Base-by-base conservation (phyloP, 2,113 vertebrate species). In the Meleagris gallopavo region DNA sequence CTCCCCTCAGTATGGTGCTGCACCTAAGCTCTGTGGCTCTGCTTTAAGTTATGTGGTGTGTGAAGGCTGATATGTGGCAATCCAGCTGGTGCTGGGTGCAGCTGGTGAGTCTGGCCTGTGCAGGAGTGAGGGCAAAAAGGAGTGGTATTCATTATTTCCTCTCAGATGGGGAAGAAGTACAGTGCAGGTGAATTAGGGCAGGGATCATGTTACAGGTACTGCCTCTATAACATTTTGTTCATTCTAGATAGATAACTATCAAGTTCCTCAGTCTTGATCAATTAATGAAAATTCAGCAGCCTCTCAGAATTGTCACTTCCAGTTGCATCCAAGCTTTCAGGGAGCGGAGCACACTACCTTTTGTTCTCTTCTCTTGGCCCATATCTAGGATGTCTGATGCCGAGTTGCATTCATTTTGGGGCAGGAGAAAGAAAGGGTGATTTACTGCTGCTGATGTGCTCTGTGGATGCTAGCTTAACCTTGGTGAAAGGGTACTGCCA, bases 131-230 rank as follows among this genome's bases (percentile, higher is more conserved):
- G 4, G 3, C 32, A 13, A 8, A 74, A 74, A 66, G 45, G 8
- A 41, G 22, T 45, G n/a, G 17, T 54, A 27, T 19, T 38, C 5
- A 1, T 70, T 75, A 32, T 41, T 79, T 38, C 38, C 9, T 32
- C 15, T 86, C 43, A 14, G 3, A 16, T n/a, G 4, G 15, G 11
- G 71, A 88, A 55, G 36, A 66, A 66, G 64, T 50, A 55, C 1
- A 8, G 14, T 5, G 82, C 0, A 0, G 13, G 18, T 67, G 52
- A 64, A 74, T 52, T 41, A 90, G 9, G 18, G 13, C 32, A 80
- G 43, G 10, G 54, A 41, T 76, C 38, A 67, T 45, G 2, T 2
- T 93, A 27, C 27, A 62, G 2, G 71, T 89, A 40, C 13, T 81
- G 61, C 60, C 15, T 83, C 19, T 1, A 0, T 45, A 75, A 8